These are phyloP conservation scores for Epicampocera succincta DNA, from an alignment of 2,888 invertebrate genomes.

Conservation along the genomic window DNA sequence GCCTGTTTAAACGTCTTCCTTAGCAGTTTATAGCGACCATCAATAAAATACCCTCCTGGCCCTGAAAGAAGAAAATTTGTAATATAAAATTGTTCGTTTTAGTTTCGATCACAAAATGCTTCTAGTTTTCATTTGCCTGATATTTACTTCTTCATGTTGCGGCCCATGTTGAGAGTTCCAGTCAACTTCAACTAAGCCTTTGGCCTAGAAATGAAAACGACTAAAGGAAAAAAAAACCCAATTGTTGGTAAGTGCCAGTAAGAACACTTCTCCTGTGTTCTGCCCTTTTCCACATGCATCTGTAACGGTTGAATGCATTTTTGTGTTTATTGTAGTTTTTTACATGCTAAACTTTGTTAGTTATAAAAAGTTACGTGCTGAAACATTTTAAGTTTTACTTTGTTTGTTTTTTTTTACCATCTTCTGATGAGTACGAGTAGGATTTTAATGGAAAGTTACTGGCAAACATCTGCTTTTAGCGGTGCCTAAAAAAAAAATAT, in stretches of 20 bases:
- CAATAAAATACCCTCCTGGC: no score
- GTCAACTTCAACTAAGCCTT: slow-evolving; percentile 47
- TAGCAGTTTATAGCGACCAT: no score
- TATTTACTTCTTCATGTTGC: background rate
- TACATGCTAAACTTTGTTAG: slow-evolving; percentile 40
- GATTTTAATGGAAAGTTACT: slow-evolving; percentile 43
- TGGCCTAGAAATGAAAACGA: slow-evolving; percentile 49
- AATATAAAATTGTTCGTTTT: background rate
- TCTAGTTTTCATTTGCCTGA: background rate
- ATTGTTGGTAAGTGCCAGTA: slow-evolving; percentile 11
- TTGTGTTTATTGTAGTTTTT: slow-evolving; percentile 40
- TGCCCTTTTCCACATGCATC: background rate
- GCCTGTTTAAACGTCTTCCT: no score
- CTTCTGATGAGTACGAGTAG: slow-evolving; percentile 1
- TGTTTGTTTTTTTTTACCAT: slow-evolving; percentile 2
- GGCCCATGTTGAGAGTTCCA: slow-evolving; percentile 14
- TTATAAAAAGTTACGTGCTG: slow-evolving; percentile 44
- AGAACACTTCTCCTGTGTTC: background rate
- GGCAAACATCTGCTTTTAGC: slow-evolving; percentile 18
- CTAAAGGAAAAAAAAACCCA: background rate
- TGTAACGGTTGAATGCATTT: slow-evolving; percentile 35
- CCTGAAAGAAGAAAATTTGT: background rate
- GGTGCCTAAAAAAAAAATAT: slow-evolving; percentile 14
- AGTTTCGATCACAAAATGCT: slow-evolving; percentile 14
- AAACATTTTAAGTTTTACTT: slow-evolving; percentile 23